Conservation (phyloP, 2,113 vertebrate species). For the Scopus umbretta region DNA sequence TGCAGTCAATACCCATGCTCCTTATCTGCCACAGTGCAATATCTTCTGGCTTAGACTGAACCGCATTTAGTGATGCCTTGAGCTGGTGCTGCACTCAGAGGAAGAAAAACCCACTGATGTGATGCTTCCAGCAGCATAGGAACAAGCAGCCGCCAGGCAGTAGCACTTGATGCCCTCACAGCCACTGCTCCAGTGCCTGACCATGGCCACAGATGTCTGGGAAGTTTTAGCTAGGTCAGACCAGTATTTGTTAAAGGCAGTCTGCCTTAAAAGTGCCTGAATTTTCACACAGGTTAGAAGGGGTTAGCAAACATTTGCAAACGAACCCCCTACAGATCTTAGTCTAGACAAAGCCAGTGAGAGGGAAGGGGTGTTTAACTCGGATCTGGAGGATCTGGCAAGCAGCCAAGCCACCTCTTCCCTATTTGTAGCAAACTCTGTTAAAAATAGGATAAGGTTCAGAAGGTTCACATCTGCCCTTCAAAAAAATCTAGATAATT, state of each 20-base stretch:
- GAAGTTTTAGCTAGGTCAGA: not conserved
- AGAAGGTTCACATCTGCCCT: slow-evolving; percentile 32
- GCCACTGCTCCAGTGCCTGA: not conserved
- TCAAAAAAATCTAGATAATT: slow-evolving; percentile 50
- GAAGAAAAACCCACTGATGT: not conserved
- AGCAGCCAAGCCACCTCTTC: not conserved
- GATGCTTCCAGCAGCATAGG: not conserved
- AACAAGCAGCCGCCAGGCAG: not conserved
- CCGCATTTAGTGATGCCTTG: not conserved
- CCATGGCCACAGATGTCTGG: accelerated
- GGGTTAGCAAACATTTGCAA: slow-evolving; percentile 1
- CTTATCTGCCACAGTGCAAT: not conserved
- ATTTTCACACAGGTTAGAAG: not conserved
- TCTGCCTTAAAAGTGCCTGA: not conserved
- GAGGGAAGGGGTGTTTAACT: not conserved
- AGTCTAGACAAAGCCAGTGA: slow-evolving; percentile 1
- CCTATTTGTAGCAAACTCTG: not conserved
- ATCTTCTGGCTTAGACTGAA: not conserved
- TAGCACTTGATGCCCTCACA: not conserved
- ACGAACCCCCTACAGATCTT: not conserved
- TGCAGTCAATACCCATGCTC: not conserved
- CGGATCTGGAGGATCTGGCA: not conserved
- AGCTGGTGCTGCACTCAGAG: not conserved
- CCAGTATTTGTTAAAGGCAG: not conserved
- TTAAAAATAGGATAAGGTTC: slow-evolving; percentile 42